Base-by-base conservation (phyloP, 23 tunicate species). In the Ciona savignyi region DNA sequence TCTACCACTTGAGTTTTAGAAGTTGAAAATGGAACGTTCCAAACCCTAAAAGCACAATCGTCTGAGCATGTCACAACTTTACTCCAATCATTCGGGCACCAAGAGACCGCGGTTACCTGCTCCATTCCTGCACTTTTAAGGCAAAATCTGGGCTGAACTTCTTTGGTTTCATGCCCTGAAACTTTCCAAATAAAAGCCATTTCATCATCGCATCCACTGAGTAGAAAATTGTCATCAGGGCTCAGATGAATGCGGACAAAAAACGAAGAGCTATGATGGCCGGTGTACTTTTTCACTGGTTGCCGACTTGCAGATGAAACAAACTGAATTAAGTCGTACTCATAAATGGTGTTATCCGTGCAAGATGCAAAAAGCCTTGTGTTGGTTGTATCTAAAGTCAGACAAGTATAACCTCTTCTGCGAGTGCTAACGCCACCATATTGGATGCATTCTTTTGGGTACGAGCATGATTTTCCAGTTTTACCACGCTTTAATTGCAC, bases 61-160 rank as follows among this genome's bases (percentile, higher is more conserved):
- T 91, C 97, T 26, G 97, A 91, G 60, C 97, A 91, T 0, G 97
- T 91, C 4, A 85, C 91, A 24, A 91, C 34, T 21, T 61, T 74
- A 27, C 71, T 62, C 78, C 65, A 69, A 68, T 84, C 86, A 34
- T 33, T 26, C 6, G 91, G 91, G 33, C 83, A 72, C 97, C 97
- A 91, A 21, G 85, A 85, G n/a, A 81, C 97, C 2, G 86, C 76
- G 48, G 90, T 84, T 20, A 84, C 83, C 49, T 83, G 90, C 35
- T 74, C 69, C 97, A 83, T 83, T 1, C 75, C 82, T 22, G 68
- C 78, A 65, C 89, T 63, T 62, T 62, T 51, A 27, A 75, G 70
- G 49, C 79, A 75, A 32, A 28, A 61, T n/a, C 35, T 42, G 1
- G 79, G 70, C 30, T 2, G 69, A 2, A 24, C 29, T 1, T 42